These are phyloP conservation scores for Cetoscarus ocellatus DNA, from an alignment of 2,797 vertebrate genomes.

Conservation along the genomic window DNA sequence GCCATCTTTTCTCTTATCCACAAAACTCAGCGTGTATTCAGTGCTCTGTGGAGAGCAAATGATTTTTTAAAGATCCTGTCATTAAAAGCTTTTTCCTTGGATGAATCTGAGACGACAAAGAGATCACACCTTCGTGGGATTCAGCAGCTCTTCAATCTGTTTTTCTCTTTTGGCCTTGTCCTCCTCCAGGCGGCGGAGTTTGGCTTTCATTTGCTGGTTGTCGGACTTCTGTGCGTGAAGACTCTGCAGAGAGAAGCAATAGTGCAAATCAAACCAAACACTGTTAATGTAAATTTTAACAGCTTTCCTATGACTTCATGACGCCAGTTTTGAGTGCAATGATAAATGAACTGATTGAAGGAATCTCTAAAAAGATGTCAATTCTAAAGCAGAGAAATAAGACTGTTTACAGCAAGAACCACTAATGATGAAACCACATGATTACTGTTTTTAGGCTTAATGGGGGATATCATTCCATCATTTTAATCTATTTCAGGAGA, in stretches of 20 bases:
- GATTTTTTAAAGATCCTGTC: neutral
- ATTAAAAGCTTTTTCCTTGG: neutral
- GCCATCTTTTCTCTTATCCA: conserved; percentile 87
- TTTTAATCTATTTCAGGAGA: too few species aligned
- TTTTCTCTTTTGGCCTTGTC: conserved; percentile 91
- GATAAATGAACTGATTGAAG: too few species aligned
- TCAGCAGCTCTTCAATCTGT: conserved; percentile 93
- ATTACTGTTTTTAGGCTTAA: too few species aligned
- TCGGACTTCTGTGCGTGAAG: conserved; percentile 90
- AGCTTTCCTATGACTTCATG: too few species aligned
- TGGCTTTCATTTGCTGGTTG: conserved; percentile 88
- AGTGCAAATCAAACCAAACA: neutral
- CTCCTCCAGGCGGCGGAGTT: conserved; percentile 91
- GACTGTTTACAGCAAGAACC: too few species aligned
- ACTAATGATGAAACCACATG: too few species aligned
- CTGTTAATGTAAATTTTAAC: too few species aligned
- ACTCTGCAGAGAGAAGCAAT: conserved; percentile 53
- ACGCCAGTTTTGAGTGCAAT: too few species aligned
- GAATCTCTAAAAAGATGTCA: too few species aligned
- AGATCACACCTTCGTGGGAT: conserved; percentile 85
- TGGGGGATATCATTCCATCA: too few species aligned
- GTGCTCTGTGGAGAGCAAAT: conserved; percentile 79
- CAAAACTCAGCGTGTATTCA: conserved; percentile 87
- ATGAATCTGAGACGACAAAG: neutral
- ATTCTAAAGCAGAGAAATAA: too few species aligned